Conservation (phyloP, 2,113 vertebrate genomes). For the Phylloscopus trochiloides region DNA sequence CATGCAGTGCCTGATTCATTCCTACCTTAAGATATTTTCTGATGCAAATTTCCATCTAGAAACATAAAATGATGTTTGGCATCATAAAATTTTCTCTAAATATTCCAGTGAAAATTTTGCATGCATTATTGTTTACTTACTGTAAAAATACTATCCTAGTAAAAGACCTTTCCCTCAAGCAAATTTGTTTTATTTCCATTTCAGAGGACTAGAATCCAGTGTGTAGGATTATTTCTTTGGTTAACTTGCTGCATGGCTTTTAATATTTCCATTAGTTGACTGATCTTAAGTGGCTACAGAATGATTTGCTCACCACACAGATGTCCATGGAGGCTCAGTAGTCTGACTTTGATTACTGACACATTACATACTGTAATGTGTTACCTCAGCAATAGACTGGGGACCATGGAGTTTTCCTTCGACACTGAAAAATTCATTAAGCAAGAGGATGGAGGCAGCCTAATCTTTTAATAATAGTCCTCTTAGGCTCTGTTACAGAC, state of each 20-base stretch:
- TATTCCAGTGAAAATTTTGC: neutral
- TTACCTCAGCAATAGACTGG: neutral
- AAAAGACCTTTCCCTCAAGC: neutral
- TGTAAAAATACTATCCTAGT: neutral
- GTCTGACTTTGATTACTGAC: neutral
- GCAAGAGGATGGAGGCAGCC: neutral
- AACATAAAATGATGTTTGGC: neutral
- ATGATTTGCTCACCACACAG: neutral
- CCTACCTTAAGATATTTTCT: neutral
- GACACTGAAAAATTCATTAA: neutral
- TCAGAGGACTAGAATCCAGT: neutral
- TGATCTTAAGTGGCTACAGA: neutral
- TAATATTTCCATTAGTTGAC: neutral
- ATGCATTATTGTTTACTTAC: neutral
- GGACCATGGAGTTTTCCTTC: neutral
- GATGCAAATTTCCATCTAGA: neutral
- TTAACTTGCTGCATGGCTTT: neutral
- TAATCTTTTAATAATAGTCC: constrained; percentile 31
- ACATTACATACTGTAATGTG: neutral
- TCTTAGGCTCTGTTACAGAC: neutral
- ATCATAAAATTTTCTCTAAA: neutral
- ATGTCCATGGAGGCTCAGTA: neutral
- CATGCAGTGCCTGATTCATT: neutral
- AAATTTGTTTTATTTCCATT: neutral
- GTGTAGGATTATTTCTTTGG: neutral